A percentile compares a stretch with the other conserved stretches of the same genome.
Conservation (phyloP, 2,797 vertebrate species). For the Sarcoramphus papa region DNA sequence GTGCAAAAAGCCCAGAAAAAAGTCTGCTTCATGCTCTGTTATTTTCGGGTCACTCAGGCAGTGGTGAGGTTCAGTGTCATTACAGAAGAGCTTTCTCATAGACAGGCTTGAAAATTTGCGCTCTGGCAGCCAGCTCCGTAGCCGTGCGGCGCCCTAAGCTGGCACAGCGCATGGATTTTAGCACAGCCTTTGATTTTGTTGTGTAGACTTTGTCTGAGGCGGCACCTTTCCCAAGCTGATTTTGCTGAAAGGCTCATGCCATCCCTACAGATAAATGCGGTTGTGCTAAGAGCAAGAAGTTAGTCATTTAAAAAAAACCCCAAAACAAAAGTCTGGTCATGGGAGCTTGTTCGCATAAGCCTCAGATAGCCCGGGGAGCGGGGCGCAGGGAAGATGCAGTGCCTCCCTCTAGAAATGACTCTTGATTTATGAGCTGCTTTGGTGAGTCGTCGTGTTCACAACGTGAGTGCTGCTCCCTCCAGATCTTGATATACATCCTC, state of each 20-base stretch:
- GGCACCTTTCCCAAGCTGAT: not conserved
- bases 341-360: not conserved
- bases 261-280: not conserved
- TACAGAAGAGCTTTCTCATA: not conserved
- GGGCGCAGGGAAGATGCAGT: not conserved
- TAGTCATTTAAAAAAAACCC: too few relatives aligned
- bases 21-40: accelerated
- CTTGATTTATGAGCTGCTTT: not conserved
- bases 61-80: not conserved
- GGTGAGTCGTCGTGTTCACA: not conserved
- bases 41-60: not conserved
- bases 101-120: not conserved
- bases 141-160: not conserved
- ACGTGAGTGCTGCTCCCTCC: not conserved
- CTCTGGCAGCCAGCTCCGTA: not conserved
- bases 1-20: not conserved
- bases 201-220: not conserved
- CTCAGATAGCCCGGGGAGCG: not conserved
- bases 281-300: not conserved
- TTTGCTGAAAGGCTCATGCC: not conserved
- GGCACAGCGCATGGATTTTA: not conserved
- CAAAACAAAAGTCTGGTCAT: not conserved
- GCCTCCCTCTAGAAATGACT: not conserved
- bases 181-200: not conserved
- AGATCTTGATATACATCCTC: not conserved